A percentile compares a stretch with the other conserved stretches of the same genome.
phyloP scores from a whole-genome alignment of 2,888 invertebrate species.

The Pocota personata region DNA sequence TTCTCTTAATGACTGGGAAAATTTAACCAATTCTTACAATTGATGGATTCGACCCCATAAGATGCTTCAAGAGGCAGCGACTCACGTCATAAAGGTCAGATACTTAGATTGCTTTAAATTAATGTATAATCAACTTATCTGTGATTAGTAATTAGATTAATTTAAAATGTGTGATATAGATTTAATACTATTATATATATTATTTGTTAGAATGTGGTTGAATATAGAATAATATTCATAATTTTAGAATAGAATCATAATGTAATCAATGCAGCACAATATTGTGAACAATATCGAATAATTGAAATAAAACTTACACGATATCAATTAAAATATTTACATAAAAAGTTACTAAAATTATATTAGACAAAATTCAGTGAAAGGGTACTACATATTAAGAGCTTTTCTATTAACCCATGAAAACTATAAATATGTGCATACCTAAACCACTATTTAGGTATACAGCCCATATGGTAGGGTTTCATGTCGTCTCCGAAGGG shows the following conservation, averaged over 20 bases:
- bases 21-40: neutral
- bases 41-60: constrained; percentile 27
- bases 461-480: too few relatives aligned
- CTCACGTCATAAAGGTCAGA: constrained; percentile 58
- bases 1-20: neutral
- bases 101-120: constrained; percentile 37
- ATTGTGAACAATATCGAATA: constrained; percentile 8
- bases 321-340: neutral
- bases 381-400: too few relatives aligned
- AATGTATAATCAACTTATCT: constrained; percentile 32
- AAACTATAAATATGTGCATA: too few relatives aligned
- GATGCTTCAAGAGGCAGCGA: constrained; percentile 38
- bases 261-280: too few relatives aligned
- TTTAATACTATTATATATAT: neutral
- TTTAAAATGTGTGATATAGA: constrained; percentile 20
- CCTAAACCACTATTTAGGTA: too few relatives aligned
- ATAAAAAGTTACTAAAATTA: too few relatives aligned
- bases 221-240: neutral
- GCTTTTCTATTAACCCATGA: too few relatives aligned
- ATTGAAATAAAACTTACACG: neutral
- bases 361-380: too few relatives aligned
- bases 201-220: neutral
- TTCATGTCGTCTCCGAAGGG: too few relatives aligned
- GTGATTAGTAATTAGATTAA: constrained; percentile 26
- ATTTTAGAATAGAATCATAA: constrained; percentile 1